A percentile compares a stretch with the other conserved stretches of the same genome.
Conservation (phyloP, 2,113 vertebrate genomes). For the Ranitomeya variabilis region DNA sequence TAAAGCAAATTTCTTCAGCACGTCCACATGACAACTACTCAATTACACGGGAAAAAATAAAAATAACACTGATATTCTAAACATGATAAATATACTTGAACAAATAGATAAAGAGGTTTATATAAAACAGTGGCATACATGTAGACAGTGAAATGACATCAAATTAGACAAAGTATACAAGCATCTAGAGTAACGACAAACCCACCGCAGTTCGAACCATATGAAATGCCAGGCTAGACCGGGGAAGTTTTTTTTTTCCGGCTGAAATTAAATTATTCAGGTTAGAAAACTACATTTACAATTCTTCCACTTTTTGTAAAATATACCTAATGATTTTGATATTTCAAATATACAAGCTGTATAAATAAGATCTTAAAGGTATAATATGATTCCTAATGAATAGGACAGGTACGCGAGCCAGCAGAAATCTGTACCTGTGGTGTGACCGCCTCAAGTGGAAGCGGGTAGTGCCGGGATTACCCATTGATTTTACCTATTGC, state of each 20-base stretch:
- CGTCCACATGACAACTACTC: conserved; percentile 76
- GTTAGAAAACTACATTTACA: neutral
- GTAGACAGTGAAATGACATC: conserved; percentile 74
- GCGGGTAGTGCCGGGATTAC: no score
- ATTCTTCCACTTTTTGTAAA: neutral
- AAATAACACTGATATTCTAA: conserved; percentile 78
- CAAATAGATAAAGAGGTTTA: conserved; percentile 78
- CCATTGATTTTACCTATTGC: neutral
- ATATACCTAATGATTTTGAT: neutral
- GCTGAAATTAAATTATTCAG: neutral
- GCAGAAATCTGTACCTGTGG: no score
- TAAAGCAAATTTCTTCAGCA: conserved; percentile 79
- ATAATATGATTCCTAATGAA: no score
- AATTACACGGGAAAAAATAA: conserved; percentile 64
- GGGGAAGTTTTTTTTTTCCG: no score
- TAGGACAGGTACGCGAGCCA: no score
- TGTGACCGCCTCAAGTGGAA: no score
- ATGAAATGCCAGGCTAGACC: neutral
- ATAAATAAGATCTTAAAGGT: neutral
- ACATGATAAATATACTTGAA: conserved; percentile 78
- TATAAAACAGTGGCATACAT: conserved; percentile 75
- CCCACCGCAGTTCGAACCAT: neutral
- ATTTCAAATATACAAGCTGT: conserved; percentile 74
- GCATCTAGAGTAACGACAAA: neutral
- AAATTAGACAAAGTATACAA: neutral